Evolutionary conservation across 2,797 vertebrate species (phyloP).

Genomic region (Acanthiza pusilla): DNA sequence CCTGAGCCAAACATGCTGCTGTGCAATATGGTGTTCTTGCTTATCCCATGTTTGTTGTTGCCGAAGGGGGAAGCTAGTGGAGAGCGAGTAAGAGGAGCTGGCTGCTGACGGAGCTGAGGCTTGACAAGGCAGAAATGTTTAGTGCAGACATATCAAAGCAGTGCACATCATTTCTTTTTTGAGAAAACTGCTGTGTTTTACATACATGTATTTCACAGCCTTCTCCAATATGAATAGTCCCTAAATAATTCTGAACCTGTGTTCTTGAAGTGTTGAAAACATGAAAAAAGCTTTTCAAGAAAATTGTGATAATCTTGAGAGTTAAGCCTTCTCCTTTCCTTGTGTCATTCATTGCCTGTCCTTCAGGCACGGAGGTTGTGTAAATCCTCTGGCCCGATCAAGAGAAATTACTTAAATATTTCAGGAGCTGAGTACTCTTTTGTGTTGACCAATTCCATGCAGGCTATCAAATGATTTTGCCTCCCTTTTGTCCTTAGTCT

Average conservation of each 20-base stretch:
- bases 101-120: not conserved
- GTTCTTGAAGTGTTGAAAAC: not conserved
- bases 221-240: not conserved
- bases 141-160: not conserved
- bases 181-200: not conserved
- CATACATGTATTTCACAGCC: not conserved
- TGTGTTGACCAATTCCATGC: conserved; percentile 53
- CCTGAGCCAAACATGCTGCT: not conserved
- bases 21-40: not conserved
- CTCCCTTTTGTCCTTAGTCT: conserved; percentile 66
- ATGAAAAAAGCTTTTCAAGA: not conserved
- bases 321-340: not conserved
- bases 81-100: not conserved
- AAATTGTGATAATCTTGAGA: not conserved
- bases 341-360: not conserved
- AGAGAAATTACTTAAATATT: conserved; percentile 7
- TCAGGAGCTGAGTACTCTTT: conserved; percentile 41
- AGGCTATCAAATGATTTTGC: conserved; percentile 49
- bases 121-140: conserved; percentile 2
- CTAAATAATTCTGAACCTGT: not conserved
- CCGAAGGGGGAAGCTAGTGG: not conserved
- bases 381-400: not conserved
- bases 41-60: not conserved
- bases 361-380: not conserved
- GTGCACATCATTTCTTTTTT: not conserved